A percentile compares a stretch with the other conserved stretches of the same genome.
Conservation (phyloP, 2,888 invertebrate species). For the Pherbina coryleti region DNA sequence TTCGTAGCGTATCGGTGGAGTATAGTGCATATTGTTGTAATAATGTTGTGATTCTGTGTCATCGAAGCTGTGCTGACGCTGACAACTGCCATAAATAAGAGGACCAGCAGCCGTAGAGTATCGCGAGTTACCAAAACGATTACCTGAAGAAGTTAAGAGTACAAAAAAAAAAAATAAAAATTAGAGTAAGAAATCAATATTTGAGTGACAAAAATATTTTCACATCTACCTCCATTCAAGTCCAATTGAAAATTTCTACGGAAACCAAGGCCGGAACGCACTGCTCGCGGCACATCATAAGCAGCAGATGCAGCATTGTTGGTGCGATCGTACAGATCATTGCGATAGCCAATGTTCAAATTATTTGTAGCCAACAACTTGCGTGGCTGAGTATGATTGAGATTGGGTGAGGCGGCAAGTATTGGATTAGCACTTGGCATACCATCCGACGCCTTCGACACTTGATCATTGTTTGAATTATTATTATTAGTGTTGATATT, state of each 20-base stretch:
- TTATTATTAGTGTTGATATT: conserved; percentile 44
- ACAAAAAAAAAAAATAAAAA: background rate
- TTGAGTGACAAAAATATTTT: background rate
- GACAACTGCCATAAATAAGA: conserved; percentile 52
- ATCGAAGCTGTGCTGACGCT: conserved; percentile 68
- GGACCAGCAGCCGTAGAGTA: conserved; percentile 50
- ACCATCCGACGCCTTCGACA: conserved; percentile 14
- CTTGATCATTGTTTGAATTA: conserved; percentile 40
- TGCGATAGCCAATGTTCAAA: conserved; percentile 65
- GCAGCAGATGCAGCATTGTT: conserved; percentile 56
- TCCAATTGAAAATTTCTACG: conserved; percentile 68
- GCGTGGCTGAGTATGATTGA: conserved; percentile 47
- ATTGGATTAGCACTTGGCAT: conserved; percentile 39
- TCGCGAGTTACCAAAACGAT: conserved; percentile 59
- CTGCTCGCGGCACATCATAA: conserved; percentile 68
- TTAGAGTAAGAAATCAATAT: background rate
- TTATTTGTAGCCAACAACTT: conserved; percentile 47
- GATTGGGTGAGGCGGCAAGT: conserved; percentile 30
- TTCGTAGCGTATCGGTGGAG: conserved; percentile 66
- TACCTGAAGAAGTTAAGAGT: conserved; percentile 45
- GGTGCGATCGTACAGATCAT: conserved; percentile 68
- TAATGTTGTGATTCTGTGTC: conserved; percentile 69
- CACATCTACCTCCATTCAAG: conserved; percentile 60
- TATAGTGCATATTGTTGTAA: conserved; percentile 66
- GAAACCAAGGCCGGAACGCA: conserved; percentile 66